These are phyloP conservation scores for Orchesella cincta DNA, from an alignment of 1,140 invertebrate genomes.

Conservation along the genomic window DNA sequence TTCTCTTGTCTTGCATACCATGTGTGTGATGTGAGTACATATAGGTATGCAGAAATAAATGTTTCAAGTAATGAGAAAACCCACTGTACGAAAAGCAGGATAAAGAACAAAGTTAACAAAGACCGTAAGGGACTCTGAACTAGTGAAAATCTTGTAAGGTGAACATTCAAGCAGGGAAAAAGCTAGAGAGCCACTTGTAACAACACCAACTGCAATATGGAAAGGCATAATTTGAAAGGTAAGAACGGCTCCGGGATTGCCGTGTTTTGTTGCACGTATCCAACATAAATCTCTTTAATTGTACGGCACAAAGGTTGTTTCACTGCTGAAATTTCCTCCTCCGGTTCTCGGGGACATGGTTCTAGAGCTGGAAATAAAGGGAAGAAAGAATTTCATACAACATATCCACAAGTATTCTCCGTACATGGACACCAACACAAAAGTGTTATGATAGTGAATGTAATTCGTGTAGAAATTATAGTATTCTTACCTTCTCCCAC, in stretches of 20 bases:
- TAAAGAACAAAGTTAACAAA: not conserved
- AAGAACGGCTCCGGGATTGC: conserved; percentile 10
- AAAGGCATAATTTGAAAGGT: conserved; percentile 27
- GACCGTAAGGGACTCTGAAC: too few species aligned
- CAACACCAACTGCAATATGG: not conserved
- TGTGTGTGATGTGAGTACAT: too few species aligned
- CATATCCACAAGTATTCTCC: not conserved
- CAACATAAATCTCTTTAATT: conserved; percentile 26
- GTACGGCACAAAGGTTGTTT: conserved; percentile 21
- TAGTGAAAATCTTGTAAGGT: too few species aligned
- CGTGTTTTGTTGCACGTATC: conserved; percentile 23
- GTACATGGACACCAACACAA: not conserved
- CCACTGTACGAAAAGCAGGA: too few species aligned
- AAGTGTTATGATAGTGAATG: not conserved
- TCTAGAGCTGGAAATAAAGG: not conserved
- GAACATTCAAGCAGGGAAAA: not conserved
- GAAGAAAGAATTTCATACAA: conserved; percentile 19
- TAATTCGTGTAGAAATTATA: not conserved
- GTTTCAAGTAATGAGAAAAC: too few species aligned
- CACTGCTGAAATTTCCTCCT: not conserved
- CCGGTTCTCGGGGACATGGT: not conserved
- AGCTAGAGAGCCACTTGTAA: not conserved
- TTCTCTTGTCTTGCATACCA: too few species aligned
- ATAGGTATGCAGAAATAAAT: too few species aligned
- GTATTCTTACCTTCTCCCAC: not conserved